Evolutionary conservation across 2,888 invertebrate genomes (phyloP), one percentile per base, ranked within the genome.

Genomic region (Lysandra bellargus): DNA sequence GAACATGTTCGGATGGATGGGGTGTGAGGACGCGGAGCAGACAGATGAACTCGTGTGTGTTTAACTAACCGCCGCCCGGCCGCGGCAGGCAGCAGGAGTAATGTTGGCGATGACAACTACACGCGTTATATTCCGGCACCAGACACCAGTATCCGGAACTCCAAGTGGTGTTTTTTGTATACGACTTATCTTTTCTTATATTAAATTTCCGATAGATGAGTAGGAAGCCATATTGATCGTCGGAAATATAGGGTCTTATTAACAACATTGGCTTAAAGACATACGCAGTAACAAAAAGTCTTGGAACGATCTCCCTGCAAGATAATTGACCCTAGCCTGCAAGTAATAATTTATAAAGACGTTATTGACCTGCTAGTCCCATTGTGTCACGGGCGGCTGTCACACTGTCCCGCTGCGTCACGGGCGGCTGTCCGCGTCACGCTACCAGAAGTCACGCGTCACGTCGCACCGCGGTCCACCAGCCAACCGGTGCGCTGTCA

Each of bases 401-500:
- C 64, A 1, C 7, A 2, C 64, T 60, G 30, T 69, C 69, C 33
- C 33, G 33, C 14, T 33, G 69, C 33, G 14, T 33, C 69, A 69
- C 23, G 14, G 61, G 61, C n/a, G 23, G 64, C 64, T 64, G 64
- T 64, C 1, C 23, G 7, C 64, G 30, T 69, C 69, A 69, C 33
- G 33, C 14, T 69, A 33, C 33, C 33, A 30, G 64, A 12, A 30
- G 17, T 33, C 69, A 69, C 23, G 17, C 57, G 57, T 57, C 57
- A 57, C 57, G 57, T 57, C 57, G 17, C 33, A 30, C 64, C 30
- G 33, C 69, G 69, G 69, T 69, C 69, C 33, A 33, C 69, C 69
- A 33, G 5, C 69, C 69, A 69, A 69, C 69, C 69, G 12, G 69
- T 69, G 69, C 69, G 33, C 69, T 33, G 69, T 69, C 69, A 17